Evolutionary conservation across 2,888 invertebrate genomes (phyloP).

Genomic region (Autographa pulchrina): DNA sequence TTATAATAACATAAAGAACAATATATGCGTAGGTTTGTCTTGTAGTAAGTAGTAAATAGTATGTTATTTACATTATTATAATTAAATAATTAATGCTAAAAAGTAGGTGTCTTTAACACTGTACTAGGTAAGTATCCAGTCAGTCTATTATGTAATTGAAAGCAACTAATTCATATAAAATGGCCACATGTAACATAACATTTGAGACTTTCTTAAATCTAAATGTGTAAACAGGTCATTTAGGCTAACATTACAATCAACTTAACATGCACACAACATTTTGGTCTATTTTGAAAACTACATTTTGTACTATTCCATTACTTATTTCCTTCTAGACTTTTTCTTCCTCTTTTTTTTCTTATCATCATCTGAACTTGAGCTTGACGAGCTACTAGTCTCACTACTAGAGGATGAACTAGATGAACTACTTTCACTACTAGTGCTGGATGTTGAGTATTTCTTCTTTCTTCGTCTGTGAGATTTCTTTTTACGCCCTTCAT

Average conservation of each 20-base stretch:
- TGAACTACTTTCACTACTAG: slow-evolving; percentile 72
- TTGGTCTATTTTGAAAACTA: slow-evolving; percentile 22
- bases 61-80: neutral
- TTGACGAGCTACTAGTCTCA: slow-evolving; percentile 71
- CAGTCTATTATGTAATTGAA: slow-evolving; percentile 29
- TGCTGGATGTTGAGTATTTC: slow-evolving; percentile 77
- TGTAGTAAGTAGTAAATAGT: slow-evolving; percentile 7
- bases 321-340: slow-evolving; percentile 68
- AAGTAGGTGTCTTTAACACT: slow-evolving; percentile 7
- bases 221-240: slow-evolving; percentile 25
- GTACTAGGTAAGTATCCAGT: slow-evolving; percentile 32
- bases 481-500: slow-evolving; percentile 73
- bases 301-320: slow-evolving; percentile 54
- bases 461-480: slow-evolving; percentile 69
- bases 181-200: slow-evolving; percentile 51
- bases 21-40: neutral
- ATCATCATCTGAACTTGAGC: slow-evolving; percentile 77
- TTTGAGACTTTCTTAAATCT: slow-evolving; percentile 40
- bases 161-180: slow-evolving; percentile 27
- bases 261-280: slow-evolving; percentile 21
- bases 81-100: neutral
- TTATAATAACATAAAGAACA: neutral
- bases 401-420: slow-evolving; percentile 73
- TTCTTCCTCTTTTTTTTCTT: slow-evolving; percentile 71
- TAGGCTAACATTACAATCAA: slow-evolving; percentile 23